Percentiles rank a stretch among this genome's conserved stretches.
phyloP scores from a whole-genome alignment of 2,113 vertebrate genomes.

The Zosterops japonicus region DNA sequence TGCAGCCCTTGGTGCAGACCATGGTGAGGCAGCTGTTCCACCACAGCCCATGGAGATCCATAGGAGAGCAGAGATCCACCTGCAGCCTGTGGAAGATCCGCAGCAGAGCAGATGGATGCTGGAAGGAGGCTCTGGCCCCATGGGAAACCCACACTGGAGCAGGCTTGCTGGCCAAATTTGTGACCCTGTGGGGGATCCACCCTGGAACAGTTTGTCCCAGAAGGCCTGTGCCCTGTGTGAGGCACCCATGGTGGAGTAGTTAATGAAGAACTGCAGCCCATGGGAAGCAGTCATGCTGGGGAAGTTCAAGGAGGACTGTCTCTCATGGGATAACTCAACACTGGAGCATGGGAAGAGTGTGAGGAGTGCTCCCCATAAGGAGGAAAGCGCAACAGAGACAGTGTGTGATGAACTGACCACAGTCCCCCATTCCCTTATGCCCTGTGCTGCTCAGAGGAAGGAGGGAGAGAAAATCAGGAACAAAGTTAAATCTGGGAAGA shows the following conservation, averaged over 20 bases:
- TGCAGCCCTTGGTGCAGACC: neutral
- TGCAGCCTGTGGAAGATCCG: neutral
- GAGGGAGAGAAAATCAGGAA: neutral
- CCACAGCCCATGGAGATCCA: neutral
- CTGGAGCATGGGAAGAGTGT: neutral
- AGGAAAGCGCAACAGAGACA: rapidly evolving
- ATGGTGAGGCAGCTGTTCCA: neutral
- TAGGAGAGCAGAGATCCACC: neutral
- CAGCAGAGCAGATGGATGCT: neutral
- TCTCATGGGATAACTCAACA: no score
- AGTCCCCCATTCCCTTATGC: neutral
- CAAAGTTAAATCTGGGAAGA: neutral
- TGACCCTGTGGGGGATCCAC: neutral
- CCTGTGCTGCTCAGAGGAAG: neutral
- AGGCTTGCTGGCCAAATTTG: neutral
- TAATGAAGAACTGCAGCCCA: rapidly evolving
- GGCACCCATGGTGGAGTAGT: neutral
- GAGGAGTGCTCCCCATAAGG: neutral
- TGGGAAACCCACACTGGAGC: neutral
- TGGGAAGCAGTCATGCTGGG: neutral
- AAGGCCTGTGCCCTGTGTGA: neutral
- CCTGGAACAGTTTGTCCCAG: neutral
- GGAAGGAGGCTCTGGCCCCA: neutral
- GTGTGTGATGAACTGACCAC: neutral
- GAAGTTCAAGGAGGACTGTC: neutral